Evolutionary conservation across 2,113 vertebrate genomes (phyloP), one percentile per base, ranked within the genome.

Genomic region (Mus spicilegus): DNA sequence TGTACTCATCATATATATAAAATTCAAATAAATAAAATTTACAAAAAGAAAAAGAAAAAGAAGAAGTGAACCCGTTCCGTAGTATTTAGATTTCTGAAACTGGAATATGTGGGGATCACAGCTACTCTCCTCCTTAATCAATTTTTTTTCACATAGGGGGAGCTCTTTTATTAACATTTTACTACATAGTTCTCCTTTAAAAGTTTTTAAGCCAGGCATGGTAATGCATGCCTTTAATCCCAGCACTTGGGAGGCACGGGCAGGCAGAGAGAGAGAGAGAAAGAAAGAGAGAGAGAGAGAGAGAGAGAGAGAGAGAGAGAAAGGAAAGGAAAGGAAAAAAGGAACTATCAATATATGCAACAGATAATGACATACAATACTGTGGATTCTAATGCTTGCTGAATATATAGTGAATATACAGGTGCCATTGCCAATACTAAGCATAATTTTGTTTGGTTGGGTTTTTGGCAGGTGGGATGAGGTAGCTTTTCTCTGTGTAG

Each of bases 371-470:
- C 26, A 65, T 39, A 63, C 19, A 81, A 46, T 24, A 67, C 54
- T 36, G 9, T 19, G 51, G 24, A 88, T 72, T 72, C 30, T 73
- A 92, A 36, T 10, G 14, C 19, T 42, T 94, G 7, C 49, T 93
- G 87, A 87, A 93, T 90, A 63, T 80, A 78, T 56, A 56, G 20
- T 93, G 87, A 87, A 93, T 90, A 63, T 80, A 78, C 63, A 56
- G 20, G 11, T 54, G 24, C 8, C n/a, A 46, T 76, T 76, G 3
- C 90, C n/a, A 92, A 95, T 93, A 93, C 28, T 84, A 84, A 84
- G n/a, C n/a, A 58, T 28, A 84, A 61, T 42, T 84, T 42, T 28
- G 13, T 42, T 39, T 84, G n/a, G 16, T 28, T 84, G 20, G 56
- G 39, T 5, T 12, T 17, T 72, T 72, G 36, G 69, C 17, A 39